Evolutionary conservation across 1,140 invertebrate genomes (phyloP).

Genomic region (Sarcophaga bullata): DNA sequence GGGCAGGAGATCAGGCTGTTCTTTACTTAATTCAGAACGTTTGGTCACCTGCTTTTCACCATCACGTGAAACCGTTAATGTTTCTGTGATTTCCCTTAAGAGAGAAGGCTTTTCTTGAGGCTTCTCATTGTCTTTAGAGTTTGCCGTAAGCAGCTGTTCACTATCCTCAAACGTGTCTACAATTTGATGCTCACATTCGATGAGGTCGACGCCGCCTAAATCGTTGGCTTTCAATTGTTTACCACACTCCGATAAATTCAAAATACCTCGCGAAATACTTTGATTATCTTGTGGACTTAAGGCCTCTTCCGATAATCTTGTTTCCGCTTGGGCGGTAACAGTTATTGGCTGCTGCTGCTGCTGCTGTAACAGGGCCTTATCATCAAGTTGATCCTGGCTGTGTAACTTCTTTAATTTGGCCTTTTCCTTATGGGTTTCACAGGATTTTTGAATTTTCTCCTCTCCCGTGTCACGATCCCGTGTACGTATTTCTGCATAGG

Average conservation of each 20-base stretch:
- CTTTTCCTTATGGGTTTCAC: conserved; percentile 58
- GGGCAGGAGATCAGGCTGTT: not conserved
- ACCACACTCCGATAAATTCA: conserved; percentile 65
- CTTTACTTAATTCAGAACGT: conserved; percentile 33
- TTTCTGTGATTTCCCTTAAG: conserved; percentile 55
- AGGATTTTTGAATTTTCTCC: conserved; percentile 57
- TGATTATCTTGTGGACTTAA: conserved; percentile 64
- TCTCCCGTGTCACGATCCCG: conserved; percentile 54
- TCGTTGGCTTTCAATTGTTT: conserved; percentile 55
- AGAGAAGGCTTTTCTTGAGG: conserved; percentile 47
- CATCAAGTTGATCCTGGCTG: conserved; percentile 61
- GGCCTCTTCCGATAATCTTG: conserved; percentile 58
- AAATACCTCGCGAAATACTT: conserved; percentile 63
- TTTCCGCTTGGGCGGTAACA: conserved; percentile 61
- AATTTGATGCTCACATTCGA: conserved; percentile 58
- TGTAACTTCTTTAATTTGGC: conserved; percentile 62
- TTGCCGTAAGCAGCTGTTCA: conserved; percentile 49
- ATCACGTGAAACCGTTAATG: conserved; percentile 54
- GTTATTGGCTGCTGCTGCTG: conserved; percentile 55
- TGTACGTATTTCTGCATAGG: conserved; percentile 55
- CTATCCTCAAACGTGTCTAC: conserved; percentile 55
- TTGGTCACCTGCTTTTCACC: conserved; percentile 55
- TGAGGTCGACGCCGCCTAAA: conserved; percentile 49
- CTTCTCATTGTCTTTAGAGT: conserved; percentile 32
- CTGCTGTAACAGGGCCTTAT: conserved; percentile 49